A percentile compares a stretch with the other conserved stretches of the same genome.
These are phyloP conservation scores for Aurelia aurita complex sp. Pacific DNA, from an alignment of 30 jellyfish, hydroid and myxozoan species.

Conservation along the genomic window DNA sequence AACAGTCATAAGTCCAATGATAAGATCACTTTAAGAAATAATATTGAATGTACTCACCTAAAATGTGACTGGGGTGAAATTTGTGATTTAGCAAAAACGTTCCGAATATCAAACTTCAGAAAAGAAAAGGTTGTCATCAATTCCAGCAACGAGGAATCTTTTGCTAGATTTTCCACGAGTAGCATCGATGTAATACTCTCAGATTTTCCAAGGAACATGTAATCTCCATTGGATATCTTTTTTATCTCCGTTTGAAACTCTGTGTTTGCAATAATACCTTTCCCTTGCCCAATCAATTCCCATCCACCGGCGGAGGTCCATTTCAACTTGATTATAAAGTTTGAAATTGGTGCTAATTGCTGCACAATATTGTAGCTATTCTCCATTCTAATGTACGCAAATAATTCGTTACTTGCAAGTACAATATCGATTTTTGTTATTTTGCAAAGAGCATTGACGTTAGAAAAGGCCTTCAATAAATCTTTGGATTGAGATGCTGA, in stretches of 20 bases:
- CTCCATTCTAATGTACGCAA: conserved; percentile 6
- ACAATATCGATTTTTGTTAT: conserved; percentile 26
- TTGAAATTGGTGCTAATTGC: conserved; percentile 31
- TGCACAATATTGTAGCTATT: conserved; percentile 21
- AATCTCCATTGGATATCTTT: background rate
- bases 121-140: conserved; percentile 12
- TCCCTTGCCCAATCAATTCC: conserved; percentile 47
- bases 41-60: conserved; percentile 14
- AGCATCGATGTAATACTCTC: conserved; percentile 15
- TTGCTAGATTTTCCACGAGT: conserved; percentile 25
- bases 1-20: background rate
- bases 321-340: conserved; percentile 12
- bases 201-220: conserved; percentile 29
- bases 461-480: background rate
- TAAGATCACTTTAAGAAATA: background rate
- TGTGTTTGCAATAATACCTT: conserved; percentile 30
- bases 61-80: conserved; percentile 15
- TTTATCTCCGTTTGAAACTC: conserved; percentile 36
- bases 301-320: conserved; percentile 17
- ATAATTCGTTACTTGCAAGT: conserved; percentile 3
- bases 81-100: conserved; percentile 17
- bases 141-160: conserved; percentile 33
- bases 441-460: conserved; percentile 1
- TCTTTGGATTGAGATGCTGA: conserved; percentile 20
- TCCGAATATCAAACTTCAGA: conserved; percentile 26